These are phyloP conservation scores for Euplexia lucipara DNA, from an alignment of 2,888 invertebrate genomes.

Conservation along the genomic window DNA sequence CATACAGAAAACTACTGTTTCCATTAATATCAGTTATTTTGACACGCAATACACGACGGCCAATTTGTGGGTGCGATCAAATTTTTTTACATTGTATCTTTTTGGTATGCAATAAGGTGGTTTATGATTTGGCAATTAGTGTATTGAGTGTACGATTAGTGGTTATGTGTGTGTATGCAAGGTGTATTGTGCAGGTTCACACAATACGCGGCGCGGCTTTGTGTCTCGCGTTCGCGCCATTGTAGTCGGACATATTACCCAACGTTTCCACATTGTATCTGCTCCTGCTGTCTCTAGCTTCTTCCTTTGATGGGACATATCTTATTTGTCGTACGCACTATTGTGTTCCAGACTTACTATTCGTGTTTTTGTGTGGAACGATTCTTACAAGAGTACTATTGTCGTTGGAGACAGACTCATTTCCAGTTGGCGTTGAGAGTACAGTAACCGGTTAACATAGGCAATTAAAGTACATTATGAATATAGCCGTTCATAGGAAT, in stretches of 20 bases:
- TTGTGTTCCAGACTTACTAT: conserved; percentile 59
- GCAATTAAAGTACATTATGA: not conserved
- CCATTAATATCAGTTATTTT: conserved; percentile 85
- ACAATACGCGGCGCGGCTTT: conserved; percentile 88
- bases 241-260: conserved; percentile 89
- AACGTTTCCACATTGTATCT: conserved; percentile 88
- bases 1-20: conserved; percentile 80
- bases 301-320: conserved; percentile 86
- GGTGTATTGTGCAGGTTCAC: conserved; percentile 88
- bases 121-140: conserved; percentile 75
- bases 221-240: conserved; percentile 87
- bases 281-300: conserved; percentile 82
- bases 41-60: conserved; percentile 79
- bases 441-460: conserved; percentile 1
- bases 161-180: conserved; percentile 83
- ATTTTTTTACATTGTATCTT: conserved; percentile 51
- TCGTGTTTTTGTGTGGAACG: conserved; percentile 45
- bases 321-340: conserved; percentile 79
- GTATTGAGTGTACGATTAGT: conserved; percentile 72
- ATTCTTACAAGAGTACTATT: conserved; percentile 57
- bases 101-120: conserved; percentile 69
- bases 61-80: conserved; percentile 54
- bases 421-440: conserved; percentile 18
- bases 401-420: conserved; percentile 20
- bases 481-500: not conserved